Evolutionary conservation across 2,113 vertebrate genomes (phyloP).

Genomic region (Phainopepla nitens): DNA sequence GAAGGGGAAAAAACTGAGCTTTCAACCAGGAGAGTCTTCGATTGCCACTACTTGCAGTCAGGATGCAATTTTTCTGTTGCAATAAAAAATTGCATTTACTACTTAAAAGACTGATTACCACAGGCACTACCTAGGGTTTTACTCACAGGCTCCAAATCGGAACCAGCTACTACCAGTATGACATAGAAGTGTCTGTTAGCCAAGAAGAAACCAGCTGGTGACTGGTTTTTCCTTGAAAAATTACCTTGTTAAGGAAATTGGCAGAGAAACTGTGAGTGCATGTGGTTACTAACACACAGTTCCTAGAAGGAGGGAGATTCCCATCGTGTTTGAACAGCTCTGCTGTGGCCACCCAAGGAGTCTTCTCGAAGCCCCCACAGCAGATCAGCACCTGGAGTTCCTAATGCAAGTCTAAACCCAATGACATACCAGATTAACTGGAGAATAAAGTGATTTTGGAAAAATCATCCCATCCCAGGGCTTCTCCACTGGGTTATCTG

Average conservation of each 20-base stretch:
- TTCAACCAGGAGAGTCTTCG: not conserved
- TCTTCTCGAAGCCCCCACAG: not conserved
- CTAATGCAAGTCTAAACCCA: not conserved
- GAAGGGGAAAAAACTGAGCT: not conserved
- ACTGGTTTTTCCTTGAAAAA: not conserved
- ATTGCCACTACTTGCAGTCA: not conserved
- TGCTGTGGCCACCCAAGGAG: not conserved
- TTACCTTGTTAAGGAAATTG: not conserved
- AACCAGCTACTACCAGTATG: not conserved
- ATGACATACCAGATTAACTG: not conserved
- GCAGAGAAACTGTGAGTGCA: not conserved
- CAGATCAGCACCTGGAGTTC: not conserved
- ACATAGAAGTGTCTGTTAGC: not conserved
- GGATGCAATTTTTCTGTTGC: not conserved
- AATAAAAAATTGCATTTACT: not conserved
- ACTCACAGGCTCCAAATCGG: not conserved
- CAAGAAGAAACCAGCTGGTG: not conserved
- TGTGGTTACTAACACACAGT: not conserved
- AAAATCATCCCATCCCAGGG: not conserved
- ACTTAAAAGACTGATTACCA: not conserved
- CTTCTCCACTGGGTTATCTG: not conserved
- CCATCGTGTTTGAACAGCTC: not conserved
- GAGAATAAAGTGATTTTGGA: not conserved
- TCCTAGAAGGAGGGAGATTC: not conserved
- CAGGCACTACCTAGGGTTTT: not conserved